phyloP scores from a whole-genome alignment of 2,797 vertebrate species.

The Simalia tracyae region DNA sequence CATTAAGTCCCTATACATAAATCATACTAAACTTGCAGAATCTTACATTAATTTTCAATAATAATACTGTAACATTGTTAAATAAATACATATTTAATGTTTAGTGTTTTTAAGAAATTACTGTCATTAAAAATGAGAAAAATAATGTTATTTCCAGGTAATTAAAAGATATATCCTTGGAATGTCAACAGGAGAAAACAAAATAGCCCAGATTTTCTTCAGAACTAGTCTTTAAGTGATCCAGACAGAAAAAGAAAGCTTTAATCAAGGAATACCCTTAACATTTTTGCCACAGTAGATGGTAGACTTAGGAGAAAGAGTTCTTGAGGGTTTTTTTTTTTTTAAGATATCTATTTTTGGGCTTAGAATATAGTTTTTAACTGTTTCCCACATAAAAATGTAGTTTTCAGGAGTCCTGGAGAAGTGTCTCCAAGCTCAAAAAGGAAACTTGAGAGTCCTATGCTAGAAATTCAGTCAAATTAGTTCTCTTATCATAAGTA shows the following conservation, averaged over 20 bases:
- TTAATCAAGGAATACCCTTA: too few species aligned
- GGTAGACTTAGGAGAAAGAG: too few species aligned
- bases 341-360: too few species aligned
- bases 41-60: constrained; percentile 58
- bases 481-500: neutral
- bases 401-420: too few species aligned
- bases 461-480: constrained; percentile 13
- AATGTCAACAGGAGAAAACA: neutral
- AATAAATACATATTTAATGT: constrained; percentile 68
- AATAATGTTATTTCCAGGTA: constrained; percentile 62
- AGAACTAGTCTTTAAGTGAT: constrained; percentile 36
- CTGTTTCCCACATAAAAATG: too few species aligned
- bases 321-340: too few species aligned
- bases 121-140: constrained; percentile 65
- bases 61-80: constrained; percentile 59
- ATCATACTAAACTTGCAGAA: constrained; percentile 22
- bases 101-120: constrained; percentile 64
- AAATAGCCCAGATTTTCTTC: constrained; percentile 38
- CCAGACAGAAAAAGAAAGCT: neutral
- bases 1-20: constrained; percentile 49
- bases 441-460: neutral
- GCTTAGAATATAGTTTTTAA: too few species aligned
- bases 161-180: constrained; percentile 35
- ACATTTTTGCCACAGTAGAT: too few species aligned
- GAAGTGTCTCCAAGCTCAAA: neutral